Conservation (phyloP, 2,888 invertebrate species). For the Oscheius myriophilus region DNA sequence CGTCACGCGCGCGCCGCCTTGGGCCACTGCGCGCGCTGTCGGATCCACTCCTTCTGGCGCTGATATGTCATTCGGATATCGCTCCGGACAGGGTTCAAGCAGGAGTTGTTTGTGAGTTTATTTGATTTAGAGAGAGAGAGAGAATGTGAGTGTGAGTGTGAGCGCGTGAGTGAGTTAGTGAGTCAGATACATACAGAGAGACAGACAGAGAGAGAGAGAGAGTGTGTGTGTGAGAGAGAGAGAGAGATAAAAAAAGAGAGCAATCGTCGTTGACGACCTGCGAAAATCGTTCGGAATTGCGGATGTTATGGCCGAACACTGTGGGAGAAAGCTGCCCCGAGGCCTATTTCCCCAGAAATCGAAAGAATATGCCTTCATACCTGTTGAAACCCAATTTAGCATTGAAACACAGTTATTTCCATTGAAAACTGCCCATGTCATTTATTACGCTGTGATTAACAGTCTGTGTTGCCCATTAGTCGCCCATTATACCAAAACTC, state of each 20-base stretch:
- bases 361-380: no score
- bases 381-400: no score
- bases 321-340: no score
- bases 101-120: constrained; percentile 64
- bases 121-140: constrained; percentile 1
- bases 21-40: constrained; percentile 52
- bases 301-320: no score
- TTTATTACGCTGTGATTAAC: no score
- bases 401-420: no score
- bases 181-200: not conserved
- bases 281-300: no score
- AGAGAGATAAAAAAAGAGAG: not conserved
- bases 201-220: not conserved
- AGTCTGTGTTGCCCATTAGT: no score
- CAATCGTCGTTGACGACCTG: no score
- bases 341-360: no score
- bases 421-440: no score
- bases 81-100: constrained; percentile 58
- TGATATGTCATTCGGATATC: constrained; percentile 59
- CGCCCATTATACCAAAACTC: no score
- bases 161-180: not conserved
- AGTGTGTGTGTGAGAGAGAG: not conserved
- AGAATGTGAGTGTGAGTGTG: not conserved
- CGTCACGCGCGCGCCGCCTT: constrained; percentile 54
- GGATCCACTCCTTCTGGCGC: constrained; percentile 56